Percentiles rank a stretch among this genome's conserved stretches.
phyloP scores from a whole-genome alignment of 2,113 vertebrate species.

The Perccottus glenii region DNA sequence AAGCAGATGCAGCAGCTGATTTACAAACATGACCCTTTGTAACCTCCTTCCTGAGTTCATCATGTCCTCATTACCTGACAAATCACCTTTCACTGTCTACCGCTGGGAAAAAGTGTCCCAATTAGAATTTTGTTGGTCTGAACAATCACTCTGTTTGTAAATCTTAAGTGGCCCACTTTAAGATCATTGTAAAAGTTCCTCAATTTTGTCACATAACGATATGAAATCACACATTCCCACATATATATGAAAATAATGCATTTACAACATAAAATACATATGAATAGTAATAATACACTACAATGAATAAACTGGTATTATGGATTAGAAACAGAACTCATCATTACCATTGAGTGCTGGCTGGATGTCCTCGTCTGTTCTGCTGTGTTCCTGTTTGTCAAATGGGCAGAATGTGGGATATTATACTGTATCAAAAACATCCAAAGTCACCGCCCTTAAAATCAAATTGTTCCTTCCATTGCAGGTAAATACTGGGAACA shows the following conservation, averaged over 20 bases:
- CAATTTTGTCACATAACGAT: too few relatives aligned
- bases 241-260: too few relatives aligned
- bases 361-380: constrained; percentile 27
- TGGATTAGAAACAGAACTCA: constrained; percentile 38
- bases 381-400: constrained; percentile 22
- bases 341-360: constrained; percentile 45
- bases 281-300: background rate
- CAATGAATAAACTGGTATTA: background rate
- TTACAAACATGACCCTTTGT: constrained; percentile 1
- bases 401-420: background rate
- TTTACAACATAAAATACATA: too few relatives aligned
- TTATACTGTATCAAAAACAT: constrained; percentile 20
- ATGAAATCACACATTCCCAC: too few relatives aligned
- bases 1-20: constrained; percentile 1
- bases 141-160: background rate
- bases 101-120: background rate
- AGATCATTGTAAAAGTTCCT: too few relatives aligned
- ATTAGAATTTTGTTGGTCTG: background rate
- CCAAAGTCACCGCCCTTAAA: constrained; percentile 51
- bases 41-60: background rate
- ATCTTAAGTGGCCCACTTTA: background rate
- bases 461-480: background rate
- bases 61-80: background rate
- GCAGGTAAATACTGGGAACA: background rate
- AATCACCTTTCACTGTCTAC: background rate